Percentiles rank a stretch among this genome's conserved stretches.
Conservation (phyloP, 2,888 invertebrate genomes). For the Nomada ferruginata region DNA sequence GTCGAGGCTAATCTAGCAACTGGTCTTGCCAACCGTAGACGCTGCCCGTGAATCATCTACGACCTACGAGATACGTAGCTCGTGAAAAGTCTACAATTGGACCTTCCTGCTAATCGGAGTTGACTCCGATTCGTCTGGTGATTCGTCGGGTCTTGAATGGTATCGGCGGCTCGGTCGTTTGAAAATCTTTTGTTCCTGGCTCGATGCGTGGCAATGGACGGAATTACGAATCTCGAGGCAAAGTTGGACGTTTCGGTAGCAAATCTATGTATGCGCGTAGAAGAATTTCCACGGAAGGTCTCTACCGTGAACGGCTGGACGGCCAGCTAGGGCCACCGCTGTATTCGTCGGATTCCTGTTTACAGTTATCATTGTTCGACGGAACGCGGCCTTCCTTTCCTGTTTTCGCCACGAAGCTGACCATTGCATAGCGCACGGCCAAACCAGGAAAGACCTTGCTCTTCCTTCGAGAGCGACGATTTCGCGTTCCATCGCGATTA, state of each 20-base stretch:
- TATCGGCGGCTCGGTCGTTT: conserved; percentile 14
- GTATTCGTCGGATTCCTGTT: conserved; percentile 48
- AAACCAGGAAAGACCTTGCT: conserved; percentile 61
- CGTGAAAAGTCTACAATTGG: not conserved
- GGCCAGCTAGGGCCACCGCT: conserved; percentile 28
- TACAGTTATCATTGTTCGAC: conserved; percentile 75
- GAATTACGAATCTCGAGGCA: no score
- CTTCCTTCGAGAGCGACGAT: conserved; percentile 23
- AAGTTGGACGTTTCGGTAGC: no score
- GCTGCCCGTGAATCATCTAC: conserved; percentile 21
- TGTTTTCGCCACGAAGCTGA: conserved; percentile 46
- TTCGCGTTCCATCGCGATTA: conserved; percentile 52
- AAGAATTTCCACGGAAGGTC: conserved; percentile 7
- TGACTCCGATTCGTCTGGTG: conserved; percentile 1
- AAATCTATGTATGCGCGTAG: not conserved
- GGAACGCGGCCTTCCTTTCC: conserved; percentile 74
- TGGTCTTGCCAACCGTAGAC: not conserved
- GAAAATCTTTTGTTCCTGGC: no score
- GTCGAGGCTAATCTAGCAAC: no score
- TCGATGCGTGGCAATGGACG: no score
- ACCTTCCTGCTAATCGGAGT: not conserved
- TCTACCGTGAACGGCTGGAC: conserved; percentile 23
- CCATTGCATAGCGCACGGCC: conserved; percentile 14
- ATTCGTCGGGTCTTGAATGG: conserved; percentile 2
- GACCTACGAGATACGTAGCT: not conserved